Conservation (phyloP, 2,113 vertebrate species). For the Climacteris rufus region DNA sequence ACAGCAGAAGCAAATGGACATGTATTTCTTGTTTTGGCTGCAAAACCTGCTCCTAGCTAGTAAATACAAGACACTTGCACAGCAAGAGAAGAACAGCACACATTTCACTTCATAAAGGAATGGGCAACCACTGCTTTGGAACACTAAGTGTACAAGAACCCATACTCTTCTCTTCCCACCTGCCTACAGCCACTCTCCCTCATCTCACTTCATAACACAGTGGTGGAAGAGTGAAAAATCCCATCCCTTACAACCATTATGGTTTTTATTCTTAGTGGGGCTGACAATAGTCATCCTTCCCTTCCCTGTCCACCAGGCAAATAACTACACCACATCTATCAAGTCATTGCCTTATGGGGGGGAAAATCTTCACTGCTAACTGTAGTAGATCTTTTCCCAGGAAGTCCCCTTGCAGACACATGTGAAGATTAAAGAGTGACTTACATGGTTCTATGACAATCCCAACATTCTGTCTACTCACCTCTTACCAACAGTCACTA, state of each 20-base stretch:
- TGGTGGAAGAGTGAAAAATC: neutral
- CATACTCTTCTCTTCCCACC: neutral
- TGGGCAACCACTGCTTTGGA: neutral
- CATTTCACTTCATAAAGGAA: neutral
- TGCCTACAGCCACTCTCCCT: neutral
- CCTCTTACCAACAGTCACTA: accelerated
- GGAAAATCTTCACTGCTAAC: neutral
- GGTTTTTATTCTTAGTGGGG: neutral
- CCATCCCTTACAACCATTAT: neutral
- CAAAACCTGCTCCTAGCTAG: neutral
- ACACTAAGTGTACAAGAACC: accelerated
- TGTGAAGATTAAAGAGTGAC: neutral
- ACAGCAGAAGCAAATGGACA: neutral
- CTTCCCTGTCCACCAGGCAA: neutral
- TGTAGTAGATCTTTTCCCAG: neutral
- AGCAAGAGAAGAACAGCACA: neutral
- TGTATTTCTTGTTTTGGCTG: neutral
- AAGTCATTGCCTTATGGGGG: neutral
- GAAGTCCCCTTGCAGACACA: neutral
- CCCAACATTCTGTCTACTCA: neutral
- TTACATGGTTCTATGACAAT: neutral
- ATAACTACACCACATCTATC: neutral
- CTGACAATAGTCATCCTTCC: neutral
- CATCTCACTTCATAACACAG: neutral
- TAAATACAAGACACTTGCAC: neutral